Percentiles rank a stretch among this genome's conserved stretches.
These are phyloP conservation scores for Palythoa caribaeorum DNA, from an alignment of 92 coral and sea anemone species.

Conservation along the genomic window DNA sequence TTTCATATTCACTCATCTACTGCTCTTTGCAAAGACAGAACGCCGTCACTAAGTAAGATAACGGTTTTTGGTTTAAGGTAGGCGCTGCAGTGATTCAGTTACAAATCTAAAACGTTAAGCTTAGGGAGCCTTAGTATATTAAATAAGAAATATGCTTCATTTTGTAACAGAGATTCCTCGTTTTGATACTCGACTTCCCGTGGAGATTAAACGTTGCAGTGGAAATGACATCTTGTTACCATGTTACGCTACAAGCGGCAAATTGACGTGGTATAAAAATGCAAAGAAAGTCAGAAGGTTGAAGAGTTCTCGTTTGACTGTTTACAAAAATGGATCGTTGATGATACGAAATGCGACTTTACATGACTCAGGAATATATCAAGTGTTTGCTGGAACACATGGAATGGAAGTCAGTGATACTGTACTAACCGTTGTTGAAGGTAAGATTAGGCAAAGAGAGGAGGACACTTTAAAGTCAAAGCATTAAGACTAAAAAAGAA, in stretches of 20 bases:
- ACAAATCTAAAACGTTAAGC: too few species aligned
- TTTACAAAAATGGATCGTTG: conserved; percentile 12
- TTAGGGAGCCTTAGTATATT: neutral
- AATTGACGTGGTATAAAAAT: conserved; percentile 33
- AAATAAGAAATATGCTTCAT: neutral
- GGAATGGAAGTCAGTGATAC: conserved; percentile 22
- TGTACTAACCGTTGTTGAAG: conserved; percentile 2
- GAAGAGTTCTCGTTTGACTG: conserved; percentile 8
- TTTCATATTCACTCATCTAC: too few species aligned
- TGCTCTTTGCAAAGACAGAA: too few species aligned
- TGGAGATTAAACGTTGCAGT: conserved; percentile 2
- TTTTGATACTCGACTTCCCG: conserved; percentile 26
- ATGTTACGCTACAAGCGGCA: conserved; percentile 17
- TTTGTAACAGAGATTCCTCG: conserved; percentile 10
- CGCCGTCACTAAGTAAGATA: neutral
- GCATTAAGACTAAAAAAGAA: too few species aligned
- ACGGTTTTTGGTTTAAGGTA: too few species aligned
- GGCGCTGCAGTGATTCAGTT: neutral
- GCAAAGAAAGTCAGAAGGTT: neutral
- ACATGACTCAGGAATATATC: conserved; percentile 34
- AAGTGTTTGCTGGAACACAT: conserved; percentile 1
- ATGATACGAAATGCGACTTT: conserved; percentile 32
- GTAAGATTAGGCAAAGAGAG: neutral
- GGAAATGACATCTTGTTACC: conserved; percentile 32
- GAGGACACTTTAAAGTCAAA: too few species aligned